These are phyloP conservation scores for Apis cerana DNA, from an alignment of 1,140 invertebrate species.

Conservation along the genomic window DNA sequence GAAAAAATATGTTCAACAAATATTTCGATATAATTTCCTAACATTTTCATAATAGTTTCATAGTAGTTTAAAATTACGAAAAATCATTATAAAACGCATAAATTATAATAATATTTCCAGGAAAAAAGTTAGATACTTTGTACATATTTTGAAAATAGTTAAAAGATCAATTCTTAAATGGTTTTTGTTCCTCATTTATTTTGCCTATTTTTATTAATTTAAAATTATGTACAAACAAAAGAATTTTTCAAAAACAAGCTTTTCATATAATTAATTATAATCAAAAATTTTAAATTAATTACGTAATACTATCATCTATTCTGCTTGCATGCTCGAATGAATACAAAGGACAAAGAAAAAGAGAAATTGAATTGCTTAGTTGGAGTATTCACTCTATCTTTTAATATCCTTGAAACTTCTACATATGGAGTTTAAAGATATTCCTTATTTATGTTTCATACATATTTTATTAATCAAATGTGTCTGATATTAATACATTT, in stretches of 20 bases:
- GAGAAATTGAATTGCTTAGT: not conserved
- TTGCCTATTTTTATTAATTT: too few relatives aligned
- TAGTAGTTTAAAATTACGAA: not conserved
- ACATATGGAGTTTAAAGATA: not conserved
- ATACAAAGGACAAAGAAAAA: not conserved
- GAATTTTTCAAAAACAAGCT: too few relatives aligned
- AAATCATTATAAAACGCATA: too few relatives aligned
- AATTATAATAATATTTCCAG: not conserved
- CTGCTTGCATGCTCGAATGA: too few relatives aligned
- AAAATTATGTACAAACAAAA: too few relatives aligned
- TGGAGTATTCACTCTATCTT: too few relatives aligned
- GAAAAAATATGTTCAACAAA: not conserved
- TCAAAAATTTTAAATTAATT: too few relatives aligned
- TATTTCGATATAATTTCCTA: not conserved
- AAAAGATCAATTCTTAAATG: not conserved
- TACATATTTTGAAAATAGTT: not conserved
- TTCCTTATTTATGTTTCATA: not conserved
- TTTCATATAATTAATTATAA: too few relatives aligned
- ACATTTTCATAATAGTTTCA: not conserved
- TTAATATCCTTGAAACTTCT: not conserved
- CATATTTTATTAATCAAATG: too few relatives aligned
- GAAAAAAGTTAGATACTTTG: not conserved
- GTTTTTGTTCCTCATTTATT: not conserved
- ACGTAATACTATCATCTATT: too few relatives aligned
- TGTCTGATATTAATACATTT: too few relatives aligned